Base-by-base conservation (phyloP, 2,797 vertebrate species). In the Pangasius macronema region DNA sequence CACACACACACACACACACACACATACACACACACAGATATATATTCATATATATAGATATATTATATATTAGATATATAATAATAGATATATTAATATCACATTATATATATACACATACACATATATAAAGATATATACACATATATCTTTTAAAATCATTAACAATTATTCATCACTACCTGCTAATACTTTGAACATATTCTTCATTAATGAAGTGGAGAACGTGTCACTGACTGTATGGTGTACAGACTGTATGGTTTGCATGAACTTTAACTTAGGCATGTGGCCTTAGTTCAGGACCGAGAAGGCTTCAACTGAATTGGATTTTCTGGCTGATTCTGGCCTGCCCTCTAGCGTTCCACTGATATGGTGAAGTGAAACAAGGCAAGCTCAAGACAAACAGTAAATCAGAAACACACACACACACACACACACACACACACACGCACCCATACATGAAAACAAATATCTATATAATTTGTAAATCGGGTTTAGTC, bases 301-400 rank as follows among this genome's bases (percentile, higher is more conserved):
- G 55, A 36, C 57, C 57, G 18, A 49, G 22, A 77, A 72, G 22
- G 14, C 39, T 57, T 77, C 16, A 73, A 53, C 36, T 42, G 27
- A 59, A 70, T 70, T 42, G 39, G 83, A 59, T 79, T 30, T 89
- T 55, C 86, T 92, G 89, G 92, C 94, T 95, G 93, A 92, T 93
- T 90, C 83, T 85, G 93, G 93, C 90, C 93, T 96, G 96, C 96
- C 95, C 96, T 95, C 96, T 96, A 94, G 95, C 95, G 95, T 93
- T 89, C 22, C 82, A 49, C 51, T 39, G 39, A 30, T 33, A 67
- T 6, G 42, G 0, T 68, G 9, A 22, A 30, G 80, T 8, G 55
- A 65, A 63, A 51, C 49, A 67, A 51, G 61, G 13, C 55, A 55
- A 24, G n/a, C 30, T 77, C 5, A 70, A 39, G 51, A 46, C 73